phyloP scores from a whole-genome alignment of 2,797 vertebrate species.

The Smutsia temminckii region DNA sequence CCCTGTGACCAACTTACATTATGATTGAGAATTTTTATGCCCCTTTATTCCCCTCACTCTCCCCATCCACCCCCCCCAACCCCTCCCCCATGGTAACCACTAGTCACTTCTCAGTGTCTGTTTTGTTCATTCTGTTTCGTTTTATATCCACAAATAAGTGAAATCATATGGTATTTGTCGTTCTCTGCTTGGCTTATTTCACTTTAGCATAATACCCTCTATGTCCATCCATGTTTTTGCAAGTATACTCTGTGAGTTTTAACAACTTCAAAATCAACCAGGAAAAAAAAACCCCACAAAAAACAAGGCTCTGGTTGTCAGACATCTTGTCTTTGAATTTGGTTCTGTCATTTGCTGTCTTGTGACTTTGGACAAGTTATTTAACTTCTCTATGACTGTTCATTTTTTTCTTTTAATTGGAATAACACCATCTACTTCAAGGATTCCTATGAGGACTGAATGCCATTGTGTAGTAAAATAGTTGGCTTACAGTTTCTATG shows the following conservation, averaged over 20 bases:
- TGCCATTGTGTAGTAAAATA: background rate
- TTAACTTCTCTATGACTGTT: background rate
- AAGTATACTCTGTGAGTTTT: background rate
- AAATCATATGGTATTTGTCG: too few relatives aligned
- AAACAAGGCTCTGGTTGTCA: background rate
- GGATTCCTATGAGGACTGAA: background rate
- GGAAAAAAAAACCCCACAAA: background rate
- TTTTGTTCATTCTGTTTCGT: too few relatives aligned
- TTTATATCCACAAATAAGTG: too few relatives aligned
- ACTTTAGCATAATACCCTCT: too few relatives aligned
- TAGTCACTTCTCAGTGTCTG: too few relatives aligned
- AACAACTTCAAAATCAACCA: background rate
- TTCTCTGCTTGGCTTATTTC: too few relatives aligned
- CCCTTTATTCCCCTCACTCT: too few relatives aligned
- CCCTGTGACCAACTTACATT: too few relatives aligned
- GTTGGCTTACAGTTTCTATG: background rate
- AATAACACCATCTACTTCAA: background rate
- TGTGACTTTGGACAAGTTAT: background rate
- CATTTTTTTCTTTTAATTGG: background rate
- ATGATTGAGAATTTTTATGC: too few relatives aligned
- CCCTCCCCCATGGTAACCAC: too few relatives aligned
- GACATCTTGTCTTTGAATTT: slow-evolving; percentile 9
- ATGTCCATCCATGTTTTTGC: too few relatives aligned
- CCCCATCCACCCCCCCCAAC: too few relatives aligned
- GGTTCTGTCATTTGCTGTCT: background rate